phyloP scores from a whole-genome alignment of 2,797 vertebrate genomes.

The Labroides dimidiatus region DNA sequence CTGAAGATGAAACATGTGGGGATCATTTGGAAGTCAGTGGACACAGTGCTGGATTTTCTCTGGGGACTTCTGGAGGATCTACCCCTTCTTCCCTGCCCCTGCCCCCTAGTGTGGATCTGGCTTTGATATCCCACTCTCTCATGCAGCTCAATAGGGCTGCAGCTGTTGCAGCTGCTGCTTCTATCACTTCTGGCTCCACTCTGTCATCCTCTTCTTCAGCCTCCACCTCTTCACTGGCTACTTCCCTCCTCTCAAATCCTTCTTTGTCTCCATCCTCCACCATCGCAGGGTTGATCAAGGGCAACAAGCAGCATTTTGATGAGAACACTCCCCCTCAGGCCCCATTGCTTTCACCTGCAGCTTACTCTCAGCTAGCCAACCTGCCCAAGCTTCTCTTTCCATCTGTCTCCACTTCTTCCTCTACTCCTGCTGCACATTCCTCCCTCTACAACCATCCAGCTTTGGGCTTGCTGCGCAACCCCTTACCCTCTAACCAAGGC shows the following conservation, averaged over 20 bases:
- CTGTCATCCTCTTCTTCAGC: conserved; percentile 75
- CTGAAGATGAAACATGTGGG: conserved; percentile 78
- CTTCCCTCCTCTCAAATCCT: conserved; percentile 78
- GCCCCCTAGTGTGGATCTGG: conserved; percentile 84
- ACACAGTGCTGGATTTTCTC: conserved; percentile 61
- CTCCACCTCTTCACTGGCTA: conserved; percentile 76
- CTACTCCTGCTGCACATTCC: conserved; percentile 67
- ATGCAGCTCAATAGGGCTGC: conserved; percentile 85
- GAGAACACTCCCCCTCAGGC: conserved; percentile 85
- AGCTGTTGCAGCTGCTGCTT: conserved; percentile 77
- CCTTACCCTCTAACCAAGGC: conserved; percentile 65
- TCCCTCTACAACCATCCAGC: conserved; percentile 76
- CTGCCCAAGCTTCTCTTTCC: conserved; percentile 86
- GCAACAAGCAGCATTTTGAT: conserved; percentile 83
- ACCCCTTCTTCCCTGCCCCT: conserved; percentile 82
- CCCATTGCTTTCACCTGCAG: conserved; percentile 80
- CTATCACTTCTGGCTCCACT: conserved; percentile 68
- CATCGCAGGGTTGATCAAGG: conserved; percentile 80
- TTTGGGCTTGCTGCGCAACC: conserved; percentile 77
- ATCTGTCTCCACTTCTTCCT: conserved; percentile 73
- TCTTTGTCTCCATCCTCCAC: conserved; percentile 80
- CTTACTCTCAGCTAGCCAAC: conserved; percentile 83
- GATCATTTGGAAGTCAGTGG: conserved; percentile 72
- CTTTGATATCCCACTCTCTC: conserved; percentile 86
- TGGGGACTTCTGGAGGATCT: conserved; percentile 71